Conservation (phyloP, 2,888 invertebrate species). For the Drosophila mimica region DNA sequence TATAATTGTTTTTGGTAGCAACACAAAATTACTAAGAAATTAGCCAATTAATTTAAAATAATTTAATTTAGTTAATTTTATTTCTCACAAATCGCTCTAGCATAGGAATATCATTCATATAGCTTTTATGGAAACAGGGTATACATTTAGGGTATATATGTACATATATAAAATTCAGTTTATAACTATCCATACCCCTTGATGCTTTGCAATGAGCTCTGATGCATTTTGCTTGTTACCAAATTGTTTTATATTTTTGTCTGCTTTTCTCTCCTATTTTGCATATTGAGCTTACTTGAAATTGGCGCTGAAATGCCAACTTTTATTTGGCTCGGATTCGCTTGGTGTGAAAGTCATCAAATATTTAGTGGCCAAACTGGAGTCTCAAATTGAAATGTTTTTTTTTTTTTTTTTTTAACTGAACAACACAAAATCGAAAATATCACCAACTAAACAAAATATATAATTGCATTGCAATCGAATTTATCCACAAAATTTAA, state of each 20-base stretch:
- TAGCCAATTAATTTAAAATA: background rate
- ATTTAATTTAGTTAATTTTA: background rate
- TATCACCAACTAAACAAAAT: background rate
- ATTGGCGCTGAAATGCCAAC: slow-evolving; percentile 17
- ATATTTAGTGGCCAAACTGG: slow-evolving; percentile 42
- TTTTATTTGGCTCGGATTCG: slow-evolving; percentile 15
- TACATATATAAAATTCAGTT: background rate
- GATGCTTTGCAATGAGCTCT: slow-evolving; percentile 42
- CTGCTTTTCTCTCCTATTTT: slow-evolving; percentile 30
- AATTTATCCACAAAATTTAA: background rate
- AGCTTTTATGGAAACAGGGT: background rate
- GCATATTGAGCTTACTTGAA: slow-evolving; percentile 31
- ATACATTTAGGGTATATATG: background rate
- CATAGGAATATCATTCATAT: background rate
- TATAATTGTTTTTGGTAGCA: background rate
- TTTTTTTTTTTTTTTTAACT: background rate
- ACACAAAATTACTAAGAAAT: too few species aligned
- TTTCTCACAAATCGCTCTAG: background rate
- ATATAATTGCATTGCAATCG: background rate
- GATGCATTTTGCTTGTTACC: slow-evolving; percentile 74
- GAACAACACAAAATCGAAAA: background rate
- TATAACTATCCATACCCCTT: background rate
- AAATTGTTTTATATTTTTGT: slow-evolving; percentile 58
- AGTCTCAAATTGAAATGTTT: slow-evolving; percentile 30
- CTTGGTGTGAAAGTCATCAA: slow-evolving; percentile 45